phyloP scores from a whole-genome alignment of 2,797 vertebrate species.

The Trachurus trachurus region DNA sequence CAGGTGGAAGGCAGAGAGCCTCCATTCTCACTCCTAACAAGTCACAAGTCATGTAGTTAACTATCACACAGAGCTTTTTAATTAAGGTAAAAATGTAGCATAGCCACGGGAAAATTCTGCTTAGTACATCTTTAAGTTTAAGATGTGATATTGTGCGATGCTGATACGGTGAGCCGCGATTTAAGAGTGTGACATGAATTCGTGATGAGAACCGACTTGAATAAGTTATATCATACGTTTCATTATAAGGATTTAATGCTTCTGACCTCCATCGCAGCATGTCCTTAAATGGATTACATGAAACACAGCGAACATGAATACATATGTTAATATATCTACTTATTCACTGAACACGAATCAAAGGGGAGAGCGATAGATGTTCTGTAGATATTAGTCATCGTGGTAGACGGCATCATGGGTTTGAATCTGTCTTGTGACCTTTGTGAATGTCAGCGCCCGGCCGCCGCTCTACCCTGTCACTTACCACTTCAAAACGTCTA shows the following conservation, averaged over 20 bases:
- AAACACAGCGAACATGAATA: conserved; percentile 39
- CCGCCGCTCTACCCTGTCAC: conserved; percentile 36
- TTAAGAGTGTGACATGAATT: conserved; percentile 42
- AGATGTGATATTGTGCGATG: background rate
- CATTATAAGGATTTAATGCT: conserved; percentile 59
- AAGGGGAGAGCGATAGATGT: conserved; percentile 19
- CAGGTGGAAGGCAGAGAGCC: no score
- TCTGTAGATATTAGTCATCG: conserved; percentile 45
- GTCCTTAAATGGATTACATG: conserved; percentile 51
- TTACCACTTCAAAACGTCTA: conserved; percentile 54
- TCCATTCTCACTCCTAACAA: no score
- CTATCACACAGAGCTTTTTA: no score
- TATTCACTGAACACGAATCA: conserved; percentile 39
- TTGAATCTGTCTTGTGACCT: conserved; percentile 63
- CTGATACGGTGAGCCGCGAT: conserved; percentile 30
- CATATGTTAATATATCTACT: conserved; percentile 63
- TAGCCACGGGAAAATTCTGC: no score
- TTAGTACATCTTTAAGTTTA: background rate
- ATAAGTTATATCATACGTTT: conserved; percentile 55
- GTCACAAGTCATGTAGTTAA: no score
- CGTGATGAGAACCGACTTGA: conserved; percentile 52
- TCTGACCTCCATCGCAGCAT: conserved; percentile 33
- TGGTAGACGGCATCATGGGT: conserved; percentile 29
- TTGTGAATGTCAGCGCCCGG: conserved; percentile 62
- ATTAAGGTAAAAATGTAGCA: no score